Base-by-base conservation (phyloP, 1,140 invertebrate genomes). In the Papilio glaucus region DNA sequence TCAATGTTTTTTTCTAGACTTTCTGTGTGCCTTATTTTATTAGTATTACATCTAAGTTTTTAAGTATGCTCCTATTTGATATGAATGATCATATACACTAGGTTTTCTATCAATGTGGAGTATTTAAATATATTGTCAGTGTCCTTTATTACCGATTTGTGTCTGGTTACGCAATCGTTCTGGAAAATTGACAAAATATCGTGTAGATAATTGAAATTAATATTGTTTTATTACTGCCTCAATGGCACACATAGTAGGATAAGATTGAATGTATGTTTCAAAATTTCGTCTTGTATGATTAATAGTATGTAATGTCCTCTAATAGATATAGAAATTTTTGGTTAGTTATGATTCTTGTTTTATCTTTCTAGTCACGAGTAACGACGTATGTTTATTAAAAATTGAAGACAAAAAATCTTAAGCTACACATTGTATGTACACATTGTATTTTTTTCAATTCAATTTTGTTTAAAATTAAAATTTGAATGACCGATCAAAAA, bases 301-400 rank as follows among this genome's bases (percentile, higher is more conserved):
- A 85, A 78, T 71, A 75, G 67, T 83, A 84, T 82, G 80, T 83
- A 87, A 86, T 86, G 83, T 87, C 84, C 83, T 90, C 74, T 88
- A 84, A 77, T 88, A 88, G 84, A 76, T 88, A 85, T 82, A 74
- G 67, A 79, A 81, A 70, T 79, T 88, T 86, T 86, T 61, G 38
- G 83, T 88, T 89, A 42, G 72, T 84, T 90, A 80, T 85, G 73
- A 75, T 74, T 79, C 84, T 85, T 76, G 73, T 84, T 85, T 88
- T 87, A 90, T 84, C 80, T 88, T 91, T 92, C 84, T 90, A 80
- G 90, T 89, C 90, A 87, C 79, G 85, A 92, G 90, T 92, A 92
- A 90, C 87, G 88, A 84, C 75, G 75, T 71, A 82, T 77, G 72
- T 76, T 77, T 82, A 37, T 80, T 81, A 75, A 77, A 81, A 84